These are phyloP conservation scores for Sterrhoptilus dennistouni DNA, from an alignment of 2,113 vertebrate species.

Conservation along the genomic window DNA sequence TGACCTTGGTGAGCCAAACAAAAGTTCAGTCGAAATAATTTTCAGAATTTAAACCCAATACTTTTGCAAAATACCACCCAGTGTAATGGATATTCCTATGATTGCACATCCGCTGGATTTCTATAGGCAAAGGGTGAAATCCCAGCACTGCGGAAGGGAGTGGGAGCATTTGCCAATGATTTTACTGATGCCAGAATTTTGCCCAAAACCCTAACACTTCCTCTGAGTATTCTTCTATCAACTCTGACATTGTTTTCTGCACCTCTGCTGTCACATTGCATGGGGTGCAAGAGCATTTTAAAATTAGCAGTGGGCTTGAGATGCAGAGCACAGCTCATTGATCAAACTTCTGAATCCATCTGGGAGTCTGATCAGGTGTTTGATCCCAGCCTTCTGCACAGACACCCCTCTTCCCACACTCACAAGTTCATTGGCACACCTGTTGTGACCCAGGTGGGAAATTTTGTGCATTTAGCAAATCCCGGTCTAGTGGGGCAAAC, in stretches of 20 bases:
- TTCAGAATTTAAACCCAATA: not conserved
- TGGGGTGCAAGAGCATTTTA: not conserved
- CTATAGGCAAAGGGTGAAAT: not conserved
- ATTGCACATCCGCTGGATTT: rapidly evolving
- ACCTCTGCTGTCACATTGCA: not conserved
- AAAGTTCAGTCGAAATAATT: not conserved
- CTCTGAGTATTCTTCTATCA: not conserved
- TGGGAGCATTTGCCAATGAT: not conserved
- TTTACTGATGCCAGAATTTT: slow-evolving; percentile 6
- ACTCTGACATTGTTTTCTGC: not conserved
- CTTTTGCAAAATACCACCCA: not conserved
- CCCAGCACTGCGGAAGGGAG: not conserved
- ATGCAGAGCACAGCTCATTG: not conserved
- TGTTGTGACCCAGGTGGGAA: not conserved
- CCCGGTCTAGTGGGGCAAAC: not conserved
- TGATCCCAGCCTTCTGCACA: not conserved
- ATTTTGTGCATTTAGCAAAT: slow-evolving; percentile 10
- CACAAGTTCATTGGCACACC: not conserved
- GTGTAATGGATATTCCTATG: not conserved
- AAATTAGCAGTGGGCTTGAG: not conserved
- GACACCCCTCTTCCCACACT: not conserved
- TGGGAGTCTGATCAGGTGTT: not conserved
- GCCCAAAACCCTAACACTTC: not conserved
- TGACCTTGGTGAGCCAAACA: slow-evolving; percentile 27
- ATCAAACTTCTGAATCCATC: not conserved